A percentile compares a stretch with the other conserved stretches of the same genome.
Conservation (phyloP, 1,140 invertebrate genomes). For the Papilio machaon region DNA sequence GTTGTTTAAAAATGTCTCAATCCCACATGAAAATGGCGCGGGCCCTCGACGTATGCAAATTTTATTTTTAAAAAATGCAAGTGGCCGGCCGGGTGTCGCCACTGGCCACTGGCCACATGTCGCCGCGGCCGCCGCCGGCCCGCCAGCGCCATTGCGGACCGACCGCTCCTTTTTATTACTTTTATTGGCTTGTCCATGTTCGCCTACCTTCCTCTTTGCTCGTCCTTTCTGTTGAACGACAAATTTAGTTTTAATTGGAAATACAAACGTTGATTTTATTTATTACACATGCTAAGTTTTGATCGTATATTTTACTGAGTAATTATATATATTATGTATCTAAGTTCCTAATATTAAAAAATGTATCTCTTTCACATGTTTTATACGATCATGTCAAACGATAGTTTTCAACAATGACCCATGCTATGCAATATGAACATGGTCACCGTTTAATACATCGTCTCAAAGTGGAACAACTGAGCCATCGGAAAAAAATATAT, state of each 20-base stretch:
- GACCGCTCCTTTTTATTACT: conserved; percentile 57
- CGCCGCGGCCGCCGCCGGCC: conserved; percentile 42
- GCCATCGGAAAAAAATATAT: neutral
- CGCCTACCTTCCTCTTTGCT: conserved; percentile 55
- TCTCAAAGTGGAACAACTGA: neutral
- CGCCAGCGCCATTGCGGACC: conserved; percentile 41
- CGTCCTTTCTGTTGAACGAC: neutral
- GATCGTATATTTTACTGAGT: too few relatives aligned
- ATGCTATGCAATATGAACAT: neutral
- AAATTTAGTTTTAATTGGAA: conserved; percentile 28
- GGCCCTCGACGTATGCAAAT: conserved; percentile 61
- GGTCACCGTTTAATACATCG: neutral
- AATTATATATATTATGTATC: too few relatives aligned
- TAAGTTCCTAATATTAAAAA: too few relatives aligned
- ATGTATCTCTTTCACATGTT: too few relatives aligned
- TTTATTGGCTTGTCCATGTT: conserved; percentile 58
- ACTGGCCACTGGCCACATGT: conserved; percentile 53
- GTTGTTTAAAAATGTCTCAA: conserved; percentile 46
- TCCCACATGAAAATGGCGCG: conserved; percentile 35
- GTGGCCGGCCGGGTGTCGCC: conserved; percentile 59
- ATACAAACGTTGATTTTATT: neutral
- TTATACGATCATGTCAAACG: too few relatives aligned
- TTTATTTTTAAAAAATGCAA: conserved; percentile 68
- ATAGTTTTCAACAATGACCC: neutral
- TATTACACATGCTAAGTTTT: neutral